Percentiles rank a stretch among this genome's conserved stretches.
These are phyloP conservation scores for Hyppa rectilinea DNA, from an alignment of 2,888 invertebrate species.

Conservation along the genomic window DNA sequence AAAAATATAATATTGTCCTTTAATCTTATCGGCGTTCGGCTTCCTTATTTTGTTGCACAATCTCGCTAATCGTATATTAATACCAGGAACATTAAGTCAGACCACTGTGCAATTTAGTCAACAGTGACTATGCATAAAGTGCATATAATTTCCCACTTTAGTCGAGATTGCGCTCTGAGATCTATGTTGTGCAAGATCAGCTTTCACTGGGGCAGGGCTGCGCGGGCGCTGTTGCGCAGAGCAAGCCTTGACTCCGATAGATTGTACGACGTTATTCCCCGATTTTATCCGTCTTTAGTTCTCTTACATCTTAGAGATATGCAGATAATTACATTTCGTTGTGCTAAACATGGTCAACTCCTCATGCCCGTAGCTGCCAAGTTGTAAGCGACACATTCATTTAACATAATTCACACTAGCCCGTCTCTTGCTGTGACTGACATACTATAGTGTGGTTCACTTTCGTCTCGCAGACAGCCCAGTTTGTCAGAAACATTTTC, in stretches of 20 bases:
- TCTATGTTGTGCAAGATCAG: constrained; percentile 65
- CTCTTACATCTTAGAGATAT: constrained; percentile 1
- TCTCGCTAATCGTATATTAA: background rate
- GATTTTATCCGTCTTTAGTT: constrained; percentile 19
- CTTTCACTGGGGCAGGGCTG: constrained; percentile 67
- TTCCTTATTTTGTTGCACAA: background rate
- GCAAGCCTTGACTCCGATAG: constrained; percentile 62
- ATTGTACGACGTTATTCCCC: constrained; percentile 50
- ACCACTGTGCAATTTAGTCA: constrained; percentile 14
- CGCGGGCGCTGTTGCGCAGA: constrained; percentile 59
- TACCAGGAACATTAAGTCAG: background rate
- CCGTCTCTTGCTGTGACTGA: background rate
- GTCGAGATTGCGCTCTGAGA: constrained; percentile 33
- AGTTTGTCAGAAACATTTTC: background rate
- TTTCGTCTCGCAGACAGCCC: background rate
- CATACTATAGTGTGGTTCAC: background rate
- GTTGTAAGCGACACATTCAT: constrained; percentile 3
- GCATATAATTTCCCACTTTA: constrained; percentile 30
- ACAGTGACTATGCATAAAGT: constrained; percentile 29
- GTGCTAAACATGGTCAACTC: background rate
- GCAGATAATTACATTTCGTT: background rate
- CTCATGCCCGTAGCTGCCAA: background rate
- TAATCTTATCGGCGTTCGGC: background rate
- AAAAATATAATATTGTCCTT: background rate
- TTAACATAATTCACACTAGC: background rate